These are phyloP conservation scores for Nasonia longicornis DNA, from an alignment of 1,140 invertebrate species.

Conservation along the genomic window DNA sequence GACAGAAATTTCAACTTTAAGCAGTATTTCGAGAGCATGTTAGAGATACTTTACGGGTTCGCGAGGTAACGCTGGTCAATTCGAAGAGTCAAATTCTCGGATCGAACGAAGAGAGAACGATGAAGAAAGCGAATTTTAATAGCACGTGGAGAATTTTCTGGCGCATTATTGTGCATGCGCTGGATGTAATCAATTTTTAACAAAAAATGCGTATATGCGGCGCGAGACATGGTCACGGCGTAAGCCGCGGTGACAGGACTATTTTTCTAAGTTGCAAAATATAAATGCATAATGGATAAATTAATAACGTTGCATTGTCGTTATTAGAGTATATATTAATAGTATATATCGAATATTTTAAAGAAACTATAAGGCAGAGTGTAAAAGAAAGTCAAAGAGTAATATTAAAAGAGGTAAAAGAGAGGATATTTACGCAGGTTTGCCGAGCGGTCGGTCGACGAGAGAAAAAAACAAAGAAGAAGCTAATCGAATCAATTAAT, in stretches of 20 bases:
- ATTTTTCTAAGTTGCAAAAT: conserved; percentile 70
- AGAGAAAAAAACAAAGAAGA: background rate
- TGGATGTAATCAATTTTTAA: conserved; percentile 11
- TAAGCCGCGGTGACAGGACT: conserved; percentile 59
- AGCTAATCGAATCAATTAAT: background rate
- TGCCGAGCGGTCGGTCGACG: conserved; percentile 30
- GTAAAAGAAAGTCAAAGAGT: conserved; percentile 47
- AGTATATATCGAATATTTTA: conserved; percentile 66
- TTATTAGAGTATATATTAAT: conserved; percentile 66
- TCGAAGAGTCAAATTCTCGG: conserved; percentile 43
- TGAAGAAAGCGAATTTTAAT: conserved; percentile 18
- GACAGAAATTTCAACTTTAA: conserved; percentile 7
- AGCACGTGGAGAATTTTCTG: conserved; percentile 19
- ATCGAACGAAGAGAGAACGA: conserved; percentile 37
- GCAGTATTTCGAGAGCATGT: background rate
- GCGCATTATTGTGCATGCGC: background rate
- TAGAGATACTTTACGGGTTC: conserved; percentile 13
- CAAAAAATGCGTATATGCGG: conserved; percentile 27
- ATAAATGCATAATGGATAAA: conserved; percentile 65
- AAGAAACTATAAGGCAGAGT: conserved; percentile 53
- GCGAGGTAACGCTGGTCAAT: conserved; percentile 44
- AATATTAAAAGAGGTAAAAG: conserved; percentile 48
- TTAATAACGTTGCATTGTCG: conserved; percentile 69
- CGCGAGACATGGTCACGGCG: conserved; percentile 61
- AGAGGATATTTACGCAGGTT: conserved; percentile 38